Evolutionary conservation across 2,797 vertebrate genomes (phyloP), one percentile per base, ranked within the genome.

Genomic region (Acanthornis magna): DNA sequence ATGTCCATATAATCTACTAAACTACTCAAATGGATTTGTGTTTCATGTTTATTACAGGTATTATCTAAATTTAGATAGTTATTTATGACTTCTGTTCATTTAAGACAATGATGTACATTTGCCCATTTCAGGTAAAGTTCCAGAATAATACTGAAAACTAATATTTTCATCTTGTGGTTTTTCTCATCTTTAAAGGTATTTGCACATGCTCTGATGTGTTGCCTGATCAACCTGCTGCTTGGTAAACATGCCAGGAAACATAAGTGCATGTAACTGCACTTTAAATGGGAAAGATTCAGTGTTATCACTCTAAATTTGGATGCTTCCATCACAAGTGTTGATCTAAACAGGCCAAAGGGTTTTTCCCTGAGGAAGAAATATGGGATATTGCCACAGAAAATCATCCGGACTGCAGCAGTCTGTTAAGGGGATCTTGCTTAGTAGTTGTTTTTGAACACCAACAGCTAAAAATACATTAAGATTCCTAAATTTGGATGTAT

Each of bases 11-110:
- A 36, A 43, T 48, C 27, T 62, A 8, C 29, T 40, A 21, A 79
- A 45, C 9, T 32, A 18, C 55, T 73, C 34, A 20, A 45, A 45
- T 14, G 63, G 3, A 32, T 55, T 66, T 51, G 15, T 19, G 4
- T 11, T 86, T 85, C 0, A 0, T 11, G 2, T 51, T 63, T 43
- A 10, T 79, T 47, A 4, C 7, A 13, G 12, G 9, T 47, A 7
- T 45, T 79, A 55, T n/a, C 20, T 75, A 18, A 71, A 57, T 74
- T 42, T 1, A 62, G 62, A 6, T 23, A 43, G 8, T 47, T 73
- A 5, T 4, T 4, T 29, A 15, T 45, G 20, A 53, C n/a, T 57
- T 43, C 10, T 47, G 14, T 27, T 70, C 4, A 2, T 36, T 51
- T 51, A 68, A 75, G 34, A 47, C 36, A 48, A 7, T 30, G 71